These are phyloP conservation scores for Remorina albescens DNA, from an alignment of 2,797 vertebrate genomes.

Conservation along the genomic window DNA sequence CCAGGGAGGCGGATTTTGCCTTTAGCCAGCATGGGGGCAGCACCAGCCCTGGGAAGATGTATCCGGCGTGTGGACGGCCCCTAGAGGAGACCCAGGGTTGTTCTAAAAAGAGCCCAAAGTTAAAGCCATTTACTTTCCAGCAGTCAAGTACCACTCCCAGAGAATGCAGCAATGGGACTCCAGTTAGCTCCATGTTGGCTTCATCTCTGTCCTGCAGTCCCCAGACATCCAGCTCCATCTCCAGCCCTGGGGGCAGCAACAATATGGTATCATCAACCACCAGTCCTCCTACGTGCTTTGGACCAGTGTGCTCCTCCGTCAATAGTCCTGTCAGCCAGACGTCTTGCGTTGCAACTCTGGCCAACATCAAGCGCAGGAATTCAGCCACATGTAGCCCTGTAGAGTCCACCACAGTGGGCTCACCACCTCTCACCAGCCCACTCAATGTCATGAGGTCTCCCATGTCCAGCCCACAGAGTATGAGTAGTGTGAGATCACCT, in stretches of 20 bases:
- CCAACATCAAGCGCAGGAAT: slow-evolving; percentile 88
- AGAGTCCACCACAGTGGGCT: slow-evolving; percentile 91
- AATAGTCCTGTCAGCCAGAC: slow-evolving; percentile 91
- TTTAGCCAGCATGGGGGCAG: slow-evolving; percentile 89
- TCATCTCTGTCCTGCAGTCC: slow-evolving; percentile 90
- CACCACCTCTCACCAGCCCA: slow-evolving; percentile 95
- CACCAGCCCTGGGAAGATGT: slow-evolving; percentile 90
- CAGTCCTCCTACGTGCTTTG: slow-evolving; percentile 90
- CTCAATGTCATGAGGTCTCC: slow-evolving; percentile 96
- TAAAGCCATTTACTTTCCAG: slow-evolving; percentile 86
- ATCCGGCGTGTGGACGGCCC: slow-evolving; percentile 88
- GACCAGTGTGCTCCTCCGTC: slow-evolving; percentile 84
- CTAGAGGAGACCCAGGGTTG: slow-evolving; percentile 84
- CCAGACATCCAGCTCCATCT: slow-evolving; percentile 89
- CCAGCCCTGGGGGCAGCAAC: slow-evolving; percentile 92
- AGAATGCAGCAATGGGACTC: slow-evolving; percentile 85
- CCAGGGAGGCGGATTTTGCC: slow-evolving; percentile 92
- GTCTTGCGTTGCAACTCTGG: slow-evolving; percentile 85
- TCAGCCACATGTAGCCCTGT: slow-evolving; percentile 94
- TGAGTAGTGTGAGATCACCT: slow-evolving; percentile 94
- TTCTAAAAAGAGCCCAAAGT: slow-evolving; percentile 79
- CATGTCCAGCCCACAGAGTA: slow-evolving; percentile 94
- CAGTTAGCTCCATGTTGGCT: slow-evolving; percentile 86
- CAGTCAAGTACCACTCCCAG: slow-evolving; percentile 84
- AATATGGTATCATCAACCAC: slow-evolving; percentile 94